phyloP scores from a whole-genome alignment of 2,888 invertebrate genomes.

The Acrobasis suavella region DNA sequence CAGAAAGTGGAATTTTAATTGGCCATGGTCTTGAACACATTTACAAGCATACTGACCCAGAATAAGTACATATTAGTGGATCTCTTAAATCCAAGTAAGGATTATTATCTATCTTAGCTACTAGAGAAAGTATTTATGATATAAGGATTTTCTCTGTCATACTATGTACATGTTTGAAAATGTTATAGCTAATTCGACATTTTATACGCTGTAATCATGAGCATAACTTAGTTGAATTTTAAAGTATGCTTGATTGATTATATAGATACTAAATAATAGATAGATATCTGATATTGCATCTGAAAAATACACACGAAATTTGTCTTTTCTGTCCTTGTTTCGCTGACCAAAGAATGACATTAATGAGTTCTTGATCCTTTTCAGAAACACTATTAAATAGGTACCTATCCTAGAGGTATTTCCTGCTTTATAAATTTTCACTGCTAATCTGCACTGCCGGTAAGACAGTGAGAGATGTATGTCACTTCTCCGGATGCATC shows the following conservation, averaged over 20 bases:
- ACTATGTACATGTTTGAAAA: background rate
- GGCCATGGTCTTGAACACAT: conserved; percentile 16
- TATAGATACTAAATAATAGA: too few species aligned
- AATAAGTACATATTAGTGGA: conserved; percentile 5
- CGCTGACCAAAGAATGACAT: too few species aligned
- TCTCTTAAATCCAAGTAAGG: conserved; percentile 7
- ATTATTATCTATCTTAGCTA: conserved; percentile 9
- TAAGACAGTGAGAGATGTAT: background rate
- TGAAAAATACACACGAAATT: too few species aligned
- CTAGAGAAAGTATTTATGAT: conserved; percentile 12
- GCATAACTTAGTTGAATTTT: background rate
- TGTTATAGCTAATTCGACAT: background rate
- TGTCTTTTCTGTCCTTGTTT: too few species aligned
- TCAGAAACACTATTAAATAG: too few species aligned
- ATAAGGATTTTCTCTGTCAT: conserved; percentile 9
- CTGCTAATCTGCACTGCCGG: background rate
- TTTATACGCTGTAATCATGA: background rate
- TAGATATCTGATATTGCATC: too few species aligned
- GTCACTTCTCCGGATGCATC: conserved; percentile 1
- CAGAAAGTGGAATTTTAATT: conserved; percentile 21
- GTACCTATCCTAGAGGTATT: too few species aligned
- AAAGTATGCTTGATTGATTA: background rate
- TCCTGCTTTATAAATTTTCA: background rate
- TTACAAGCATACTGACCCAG: conserved; percentile 15
- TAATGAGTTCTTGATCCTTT: too few species aligned